Conservation (phyloP, 2,113 vertebrate species). For the Dasyprocta punctata region DNA sequence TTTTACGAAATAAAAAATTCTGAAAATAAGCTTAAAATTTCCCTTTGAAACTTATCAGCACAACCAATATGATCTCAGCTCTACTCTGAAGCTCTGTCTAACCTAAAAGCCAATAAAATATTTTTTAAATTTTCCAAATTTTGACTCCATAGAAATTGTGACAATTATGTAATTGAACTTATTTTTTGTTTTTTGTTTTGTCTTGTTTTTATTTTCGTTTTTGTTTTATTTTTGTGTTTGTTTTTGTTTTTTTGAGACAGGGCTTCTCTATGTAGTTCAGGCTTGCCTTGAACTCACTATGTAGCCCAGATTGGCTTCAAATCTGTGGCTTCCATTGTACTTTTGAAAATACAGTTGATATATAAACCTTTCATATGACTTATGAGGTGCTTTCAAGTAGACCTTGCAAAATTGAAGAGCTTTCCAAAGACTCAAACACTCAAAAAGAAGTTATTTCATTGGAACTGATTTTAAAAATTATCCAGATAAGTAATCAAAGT, state of each 20-base stretch:
- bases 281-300: neutral
- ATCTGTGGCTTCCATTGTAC: neutral
- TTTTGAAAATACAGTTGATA: conserved; percentile 4
- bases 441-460: conserved; percentile 21
- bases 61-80: conserved; percentile 53
- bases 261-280: neutral
- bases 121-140: conserved; percentile 18
- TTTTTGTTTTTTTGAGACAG: neutral
- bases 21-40: conserved; percentile 64
- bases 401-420: conserved; percentile 13
- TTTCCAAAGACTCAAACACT: conserved; percentile 12
- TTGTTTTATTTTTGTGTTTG: too few relatives aligned
- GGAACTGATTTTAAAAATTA: neutral
- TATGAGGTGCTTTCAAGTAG: conserved; percentile 44
- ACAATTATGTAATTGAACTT: neutral
- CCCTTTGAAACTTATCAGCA: conserved; percentile 57
- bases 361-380: neutral
- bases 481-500: conserved; percentile 2
- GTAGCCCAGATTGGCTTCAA: neutral
- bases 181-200: too few relatives aligned
- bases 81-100: conserved; percentile 47
- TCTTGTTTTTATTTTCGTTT: too few relatives aligned
- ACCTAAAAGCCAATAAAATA: neutral
- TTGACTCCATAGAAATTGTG: conserved; percentile 32
- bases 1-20: conserved; percentile 50